A percentile compares a stretch with the other conserved stretches of the same genome.
phyloP scores from a whole-genome alignment of 2,888 invertebrate genomes.

The Ctenicera cuprea region DNA sequence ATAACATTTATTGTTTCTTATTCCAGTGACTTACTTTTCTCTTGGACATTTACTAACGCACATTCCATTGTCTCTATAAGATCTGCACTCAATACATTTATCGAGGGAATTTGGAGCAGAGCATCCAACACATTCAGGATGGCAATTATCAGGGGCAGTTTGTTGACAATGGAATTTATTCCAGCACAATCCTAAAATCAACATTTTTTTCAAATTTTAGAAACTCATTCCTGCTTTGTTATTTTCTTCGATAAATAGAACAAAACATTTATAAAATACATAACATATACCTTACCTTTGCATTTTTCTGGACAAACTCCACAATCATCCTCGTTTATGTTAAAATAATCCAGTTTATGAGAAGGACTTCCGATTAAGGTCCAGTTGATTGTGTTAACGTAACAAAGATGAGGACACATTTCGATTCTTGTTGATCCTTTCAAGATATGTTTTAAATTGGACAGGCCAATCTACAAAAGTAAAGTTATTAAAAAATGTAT shows the following conservation, averaged over 20 bases:
- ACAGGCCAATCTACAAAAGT: constrained; percentile 82
- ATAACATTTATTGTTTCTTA: too few relatives aligned
- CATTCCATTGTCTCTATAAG: constrained; percentile 70
- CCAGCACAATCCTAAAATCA: constrained; percentile 71
- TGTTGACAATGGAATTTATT: constrained; percentile 73
- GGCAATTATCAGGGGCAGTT: constrained; percentile 75
- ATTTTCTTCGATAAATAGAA: too few relatives aligned
- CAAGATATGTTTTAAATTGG: constrained; percentile 82
- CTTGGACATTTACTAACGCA: constrained; percentile 77
- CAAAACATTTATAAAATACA: background rate
- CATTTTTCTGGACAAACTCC: constrained; percentile 29
- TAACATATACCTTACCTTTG: constrained; percentile 41
- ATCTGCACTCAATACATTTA: constrained; percentile 82
- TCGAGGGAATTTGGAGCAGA: constrained; percentile 71
- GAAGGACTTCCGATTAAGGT: constrained; percentile 66
- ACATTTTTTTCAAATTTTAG: background rate
- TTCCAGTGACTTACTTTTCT: constrained; percentile 80
- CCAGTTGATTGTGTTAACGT: constrained; percentile 83
- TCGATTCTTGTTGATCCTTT: constrained; percentile 89
- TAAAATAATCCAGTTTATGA: constrained; percentile 32
- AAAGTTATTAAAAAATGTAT: background rate
- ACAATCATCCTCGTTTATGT: constrained; percentile 30
- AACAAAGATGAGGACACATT: constrained; percentile 86
- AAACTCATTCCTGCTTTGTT: background rate
- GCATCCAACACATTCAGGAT: constrained; percentile 88